Evolutionary conservation across 2,113 vertebrate species (phyloP).

Genomic region (Ceuthmochares aereus): DNA sequence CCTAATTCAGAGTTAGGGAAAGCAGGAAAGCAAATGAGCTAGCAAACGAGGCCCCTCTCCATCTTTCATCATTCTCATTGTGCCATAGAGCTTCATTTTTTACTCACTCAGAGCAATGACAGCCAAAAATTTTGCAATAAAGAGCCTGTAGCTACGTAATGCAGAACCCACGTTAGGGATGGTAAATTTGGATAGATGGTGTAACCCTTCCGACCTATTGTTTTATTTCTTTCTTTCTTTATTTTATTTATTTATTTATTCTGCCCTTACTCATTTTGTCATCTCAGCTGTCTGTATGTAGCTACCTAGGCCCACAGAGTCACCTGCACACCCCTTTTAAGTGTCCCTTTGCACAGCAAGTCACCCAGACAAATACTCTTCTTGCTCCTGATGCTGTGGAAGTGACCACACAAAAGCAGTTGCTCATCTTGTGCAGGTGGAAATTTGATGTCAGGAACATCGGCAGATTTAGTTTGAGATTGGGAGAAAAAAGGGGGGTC

Average conservation of each 20-base stretch:
- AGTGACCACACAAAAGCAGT: no score
- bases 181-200: fast-evolving
- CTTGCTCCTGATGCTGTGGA: background rate
- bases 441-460: background rate
- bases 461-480: background rate
- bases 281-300: background rate
- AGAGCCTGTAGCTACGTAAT: background rate
- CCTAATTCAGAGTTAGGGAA: background rate
- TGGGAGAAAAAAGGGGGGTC: background rate
- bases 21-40: background rate
- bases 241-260: no score
- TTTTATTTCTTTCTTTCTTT: no score
- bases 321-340: background rate
- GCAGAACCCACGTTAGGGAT: background rate
- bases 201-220: background rate
- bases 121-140: background rate
- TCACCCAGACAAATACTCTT: background rate
- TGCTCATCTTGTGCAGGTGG: background rate
- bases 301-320: background rate
- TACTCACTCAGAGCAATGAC: background rate
- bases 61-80: background rate
- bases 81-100: background rate
- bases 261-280: background rate
- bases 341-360: background rate
- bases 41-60: background rate